Evolutionary conservation across 2,797 vertebrate genomes (phyloP), one percentile per base, ranked within the genome.

Genomic region (Gouania willdenowi): DNA sequence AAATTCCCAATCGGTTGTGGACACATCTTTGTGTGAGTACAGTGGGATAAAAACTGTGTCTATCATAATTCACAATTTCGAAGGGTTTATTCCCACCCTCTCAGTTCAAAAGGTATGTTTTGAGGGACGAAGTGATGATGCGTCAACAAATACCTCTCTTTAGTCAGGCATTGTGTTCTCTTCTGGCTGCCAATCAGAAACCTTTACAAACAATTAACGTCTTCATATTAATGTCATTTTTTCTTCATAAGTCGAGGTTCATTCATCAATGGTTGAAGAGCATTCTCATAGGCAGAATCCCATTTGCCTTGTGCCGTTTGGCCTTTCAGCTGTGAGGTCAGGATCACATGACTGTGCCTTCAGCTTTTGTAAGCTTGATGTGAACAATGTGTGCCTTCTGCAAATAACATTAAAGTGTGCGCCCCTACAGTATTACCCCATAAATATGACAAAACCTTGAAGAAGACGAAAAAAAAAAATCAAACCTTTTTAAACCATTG

Each of bases 361-460:
- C 54, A 41, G 65, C 66, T 76, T 76, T 76, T 57, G 34, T 71
- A 52, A 61, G 67, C 79, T 60, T 85, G 67, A 84, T 84, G 66
- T 47, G 77, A 88, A 86, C 83, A 86, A 84, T 74, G 68, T 85
- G 82, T 75, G 71, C 74, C 80, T 71, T 79, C 70, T 80, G 83
- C 70, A 85, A 85, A 84, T 71, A 84, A 78, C 66, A 86, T 87
- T 78, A 83, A 81, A 87, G 66, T 78, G 68, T 41, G 61, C 14
- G 6, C 65, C 82, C 48, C 56, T 71, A 55, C 72, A 66, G 75
- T 72, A 84, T 84, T 77, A 73, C 70, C 62, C 70, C 72, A 82
- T 87, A 85, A 86, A 88, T 83, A 86, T 85, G 77, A 75, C 80
- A 60, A 73, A 81, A 68, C 80, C 69, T 73, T 59, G 39, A 83